Conservation (phyloP, 2,797 vertebrate species). For the Dendrocincla tyrannina region DNA sequence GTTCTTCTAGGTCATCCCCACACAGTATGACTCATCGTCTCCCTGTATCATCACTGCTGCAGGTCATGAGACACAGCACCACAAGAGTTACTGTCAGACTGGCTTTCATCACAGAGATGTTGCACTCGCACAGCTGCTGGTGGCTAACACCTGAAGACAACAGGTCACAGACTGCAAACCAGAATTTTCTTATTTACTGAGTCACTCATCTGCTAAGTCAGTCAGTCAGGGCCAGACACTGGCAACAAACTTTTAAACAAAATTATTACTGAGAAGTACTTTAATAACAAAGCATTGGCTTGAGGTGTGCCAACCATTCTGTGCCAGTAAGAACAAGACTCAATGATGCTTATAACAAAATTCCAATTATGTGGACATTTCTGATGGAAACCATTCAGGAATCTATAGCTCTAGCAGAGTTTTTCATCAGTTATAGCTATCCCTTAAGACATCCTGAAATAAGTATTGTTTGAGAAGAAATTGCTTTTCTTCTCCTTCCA, state of each 20-base stretch:
- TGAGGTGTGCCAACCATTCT: neutral
- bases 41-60: neutral
- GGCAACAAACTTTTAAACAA: neutral
- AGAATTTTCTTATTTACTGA: neutral
- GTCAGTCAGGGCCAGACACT: neutral
- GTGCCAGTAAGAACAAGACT: neutral
- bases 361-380: neutral
- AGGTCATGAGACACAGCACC: neutral
- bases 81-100: neutral
- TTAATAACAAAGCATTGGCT: neutral
- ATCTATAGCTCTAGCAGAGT: neutral
- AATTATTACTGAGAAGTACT: neutral
- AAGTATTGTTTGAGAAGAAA: neutral
- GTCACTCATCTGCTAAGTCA: neutral
- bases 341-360: neutral
- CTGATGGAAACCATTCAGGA: neutral
- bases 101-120: neutral
- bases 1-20: neutral
- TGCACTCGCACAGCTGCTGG: neutral
- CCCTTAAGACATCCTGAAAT: neutral
- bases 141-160: neutral
- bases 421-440: neutral
- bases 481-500: neutral
- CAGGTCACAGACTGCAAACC: neutral
- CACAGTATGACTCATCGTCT: neutral